A percentile compares a stretch with the other conserved stretches of the same genome.
Conservation (phyloP, 2,113 vertebrate species). For the Oryzias woworae region DNA sequence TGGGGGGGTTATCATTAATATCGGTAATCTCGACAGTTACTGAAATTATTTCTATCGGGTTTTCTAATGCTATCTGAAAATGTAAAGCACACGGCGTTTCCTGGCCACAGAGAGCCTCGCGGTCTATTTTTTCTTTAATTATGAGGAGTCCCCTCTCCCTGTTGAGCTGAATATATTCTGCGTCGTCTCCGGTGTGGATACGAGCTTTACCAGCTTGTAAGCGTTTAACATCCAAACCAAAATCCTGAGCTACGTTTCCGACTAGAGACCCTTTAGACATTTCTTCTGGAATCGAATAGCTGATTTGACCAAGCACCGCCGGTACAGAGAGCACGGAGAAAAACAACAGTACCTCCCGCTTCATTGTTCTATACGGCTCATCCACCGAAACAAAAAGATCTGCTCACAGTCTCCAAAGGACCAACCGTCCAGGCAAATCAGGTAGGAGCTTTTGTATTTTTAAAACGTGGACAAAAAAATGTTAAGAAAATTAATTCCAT, state of each 20-base stretch:
- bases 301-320: slow-evolving; percentile 44
- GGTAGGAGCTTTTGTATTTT: not conserved
- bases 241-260: slow-evolving; percentile 55
- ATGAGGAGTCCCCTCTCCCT: not conserved
- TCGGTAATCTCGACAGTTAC: slow-evolving; percentile 61
- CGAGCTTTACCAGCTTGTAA: slow-evolving; percentile 46
- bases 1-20: slow-evolving; percentile 68
- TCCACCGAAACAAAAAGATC: not conserved
- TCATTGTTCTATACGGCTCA: slow-evolving; percentile 48
- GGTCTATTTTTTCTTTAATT: slow-evolving; percentile 23
- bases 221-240: slow-evolving; percentile 52
- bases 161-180: slow-evolving; percentile 38
- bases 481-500: not conserved
- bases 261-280: slow-evolving; percentile 55
- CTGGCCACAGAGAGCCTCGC: slow-evolving; percentile 50
- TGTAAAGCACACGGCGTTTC: slow-evolving; percentile 52
- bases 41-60: slow-evolving; percentile 60
- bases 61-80: slow-evolving; percentile 59
- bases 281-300: slow-evolving; percentile 54
- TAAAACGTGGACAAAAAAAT: not conserved
- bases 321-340: slow-evolving; percentile 25
- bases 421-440: not conserved
- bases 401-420: not conserved
- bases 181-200: slow-evolving; percentile 41
- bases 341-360: slow-evolving; percentile 53